Base-by-base conservation (phyloP, 2,113 vertebrate species). In the Rhinogobius similis region DNA sequence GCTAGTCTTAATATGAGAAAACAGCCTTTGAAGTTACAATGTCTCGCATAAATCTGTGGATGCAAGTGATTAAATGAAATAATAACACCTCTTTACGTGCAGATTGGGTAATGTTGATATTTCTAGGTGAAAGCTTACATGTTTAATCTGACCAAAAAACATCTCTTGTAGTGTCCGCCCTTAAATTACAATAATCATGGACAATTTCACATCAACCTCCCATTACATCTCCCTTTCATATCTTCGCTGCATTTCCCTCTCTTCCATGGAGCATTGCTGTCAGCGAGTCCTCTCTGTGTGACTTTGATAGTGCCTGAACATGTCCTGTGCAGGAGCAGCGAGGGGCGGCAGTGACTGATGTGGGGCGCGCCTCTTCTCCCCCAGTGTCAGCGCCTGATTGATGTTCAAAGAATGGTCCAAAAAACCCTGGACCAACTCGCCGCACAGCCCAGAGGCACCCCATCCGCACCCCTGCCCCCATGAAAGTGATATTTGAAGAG, bases 271-370 rank as follows among this genome's bases (percentile, higher is more conserved):
- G 75, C 27, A 69, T 81, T 81, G 67, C 62, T 71, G 77, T 83
- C 76, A 83, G 84, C 78, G 72, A 26, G 70, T 67, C 61, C 23
- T 69, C 78, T 82, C 79, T 73, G 69, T 80, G 79, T 87, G 87
- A 86, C 85, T 89, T 84, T 91, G 90, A 88, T 83, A 87, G 78
- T 84, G 77, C 83, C 86, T 69, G 82, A 79, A 86, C 77, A 87
- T 72, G 78, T 88, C 81, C 82, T 86, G 70, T 77, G 71, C 69
- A 73, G 77, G 73, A 85, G 87, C 75, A 81, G 72, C 72, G 65
- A 69, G 81, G 83, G 82, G 62, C 69, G 58, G 67, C 73, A 72
- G 75, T 79, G 81, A 85, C 68, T 85, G 84, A 87, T 86, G 81
- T 76, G 64, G 50, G 79, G 53, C 72, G 65, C 68, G 53, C 44